Conservation (phyloP, 1,140 invertebrate species). For the Pseudomyrmex flavicornis region DNA sequence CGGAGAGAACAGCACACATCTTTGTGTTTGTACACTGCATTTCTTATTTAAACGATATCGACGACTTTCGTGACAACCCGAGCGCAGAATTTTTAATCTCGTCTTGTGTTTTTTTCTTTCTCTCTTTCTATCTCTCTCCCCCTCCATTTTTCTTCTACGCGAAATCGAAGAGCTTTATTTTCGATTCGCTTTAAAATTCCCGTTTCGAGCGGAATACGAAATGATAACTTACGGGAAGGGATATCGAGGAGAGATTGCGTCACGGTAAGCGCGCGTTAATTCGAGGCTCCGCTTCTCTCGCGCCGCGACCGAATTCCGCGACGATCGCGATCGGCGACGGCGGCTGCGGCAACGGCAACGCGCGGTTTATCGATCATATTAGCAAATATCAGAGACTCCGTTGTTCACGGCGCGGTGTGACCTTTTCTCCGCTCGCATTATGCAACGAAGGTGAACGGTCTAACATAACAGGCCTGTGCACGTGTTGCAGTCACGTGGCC, state of each 20-base stretch:
- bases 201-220: not conserved
- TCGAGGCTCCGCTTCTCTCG: conserved; percentile 23
- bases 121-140: no score
- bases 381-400: conserved; percentile 71
- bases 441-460: conserved; percentile 76
- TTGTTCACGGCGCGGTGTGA: conserved; percentile 68
- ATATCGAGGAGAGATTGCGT: conserved; percentile 7
- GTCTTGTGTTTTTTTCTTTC: no score
- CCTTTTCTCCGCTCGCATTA: conserved; percentile 72
- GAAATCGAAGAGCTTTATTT: not conserved
- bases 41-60: conserved; percentile 51
- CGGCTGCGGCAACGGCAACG: not conserved
- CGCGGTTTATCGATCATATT: conserved; percentile 73
- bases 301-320: conserved; percentile 32
- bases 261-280: conserved; percentile 14
- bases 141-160: not conserved
- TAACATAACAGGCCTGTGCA: conserved; percentile 71
- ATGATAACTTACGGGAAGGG: not conserved
- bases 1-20: not conserved
- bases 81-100: conserved; percentile 14
- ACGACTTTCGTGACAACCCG: not conserved
- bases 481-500: conserved; percentile 74
- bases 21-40: conserved; percentile 11
- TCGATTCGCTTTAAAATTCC: not conserved
- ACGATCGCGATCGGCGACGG: conserved; percentile 25